These are phyloP conservation scores for Agrenia bidenticulata DNA, from an alignment of 2,888 invertebrate genomes.

Conservation along the genomic window DNA sequence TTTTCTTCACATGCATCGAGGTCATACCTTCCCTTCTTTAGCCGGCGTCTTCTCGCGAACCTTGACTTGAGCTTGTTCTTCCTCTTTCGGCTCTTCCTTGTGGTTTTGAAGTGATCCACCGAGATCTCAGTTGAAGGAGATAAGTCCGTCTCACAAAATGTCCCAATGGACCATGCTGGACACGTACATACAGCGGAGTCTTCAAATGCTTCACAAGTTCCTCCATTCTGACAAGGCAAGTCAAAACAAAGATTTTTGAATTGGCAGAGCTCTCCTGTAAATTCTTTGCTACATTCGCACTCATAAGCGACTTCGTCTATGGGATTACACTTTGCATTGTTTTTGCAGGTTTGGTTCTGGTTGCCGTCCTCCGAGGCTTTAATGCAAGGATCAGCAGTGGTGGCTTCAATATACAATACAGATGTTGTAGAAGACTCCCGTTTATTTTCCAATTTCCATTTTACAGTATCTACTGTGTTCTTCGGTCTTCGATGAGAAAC, in stretches of 20 bases:
- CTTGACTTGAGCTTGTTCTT: neutral
- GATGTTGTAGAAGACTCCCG: neutral
- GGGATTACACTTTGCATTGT: slow-evolving; percentile 14
- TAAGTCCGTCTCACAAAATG: neutral
- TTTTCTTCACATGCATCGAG: neutral
- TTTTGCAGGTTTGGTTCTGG: neutral
- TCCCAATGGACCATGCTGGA: neutral
- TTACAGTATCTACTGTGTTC: neutral
- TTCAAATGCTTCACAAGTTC: slow-evolving; percentile 4
- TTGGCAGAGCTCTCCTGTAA: slow-evolving; percentile 16
- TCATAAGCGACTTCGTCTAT: neutral
- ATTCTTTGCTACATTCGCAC: slow-evolving; percentile 14
- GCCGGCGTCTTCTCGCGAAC: neutral
- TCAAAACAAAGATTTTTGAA: slow-evolving; percentile 8
- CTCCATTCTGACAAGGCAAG: slow-evolving; percentile 13
- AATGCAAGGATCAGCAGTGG: neutral
- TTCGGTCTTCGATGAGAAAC: neutral
- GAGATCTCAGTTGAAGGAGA: neutral
- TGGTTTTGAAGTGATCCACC: too few relatives aligned
- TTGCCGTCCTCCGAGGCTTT: neutral
- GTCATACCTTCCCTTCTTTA: neutral
- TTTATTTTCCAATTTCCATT: neutral
- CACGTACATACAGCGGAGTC: slow-evolving; percentile 2
- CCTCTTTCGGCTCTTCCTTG: neutral
- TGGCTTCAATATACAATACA: neutral